Percentiles rank a stretch among this genome's conserved stretches.
These are phyloP conservation scores for Parapsyche elsis DNA, from an alignment of 1,140 invertebrate genomes.

Conservation along the genomic window DNA sequence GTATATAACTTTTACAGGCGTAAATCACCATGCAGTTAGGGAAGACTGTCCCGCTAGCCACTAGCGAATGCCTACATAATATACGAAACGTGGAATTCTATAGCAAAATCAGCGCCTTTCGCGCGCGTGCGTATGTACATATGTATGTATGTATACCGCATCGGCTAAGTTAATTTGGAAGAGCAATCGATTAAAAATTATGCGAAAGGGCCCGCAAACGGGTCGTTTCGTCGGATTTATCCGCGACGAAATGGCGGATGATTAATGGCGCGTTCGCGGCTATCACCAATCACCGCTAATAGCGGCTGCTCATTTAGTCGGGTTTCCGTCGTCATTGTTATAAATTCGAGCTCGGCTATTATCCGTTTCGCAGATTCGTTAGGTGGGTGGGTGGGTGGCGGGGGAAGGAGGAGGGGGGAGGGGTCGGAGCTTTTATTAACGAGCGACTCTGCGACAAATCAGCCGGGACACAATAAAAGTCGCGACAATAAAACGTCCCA, in stretches of 20 bases:
- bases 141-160: too few relatives aligned
- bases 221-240: neutral
- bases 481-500: neutral
- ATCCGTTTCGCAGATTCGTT: neutral
- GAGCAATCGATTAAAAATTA: neutral
- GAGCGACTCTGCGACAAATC: neutral
- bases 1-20: too few relatives aligned
- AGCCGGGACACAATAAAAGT: neutral
- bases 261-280: neutral
- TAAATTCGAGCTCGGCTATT: neutral
- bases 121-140: too few relatives aligned
- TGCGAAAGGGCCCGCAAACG: neutral
- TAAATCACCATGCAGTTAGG: too few relatives aligned
- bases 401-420: neutral
- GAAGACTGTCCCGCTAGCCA: too few relatives aligned
- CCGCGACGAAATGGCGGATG: neutral
- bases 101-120: too few relatives aligned
- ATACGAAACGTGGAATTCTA: too few relatives aligned
- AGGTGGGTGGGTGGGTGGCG: neutral
- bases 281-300: neutral
- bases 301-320: neutral
- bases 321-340: slow-evolving; percentile 6
- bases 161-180: too few relatives aligned
- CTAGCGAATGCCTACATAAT: too few relatives aligned
- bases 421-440: neutral